Evolutionary conservation across 1,140 invertebrate genomes (phyloP).

Genomic region (Drosophila equinoxialis): DNA sequence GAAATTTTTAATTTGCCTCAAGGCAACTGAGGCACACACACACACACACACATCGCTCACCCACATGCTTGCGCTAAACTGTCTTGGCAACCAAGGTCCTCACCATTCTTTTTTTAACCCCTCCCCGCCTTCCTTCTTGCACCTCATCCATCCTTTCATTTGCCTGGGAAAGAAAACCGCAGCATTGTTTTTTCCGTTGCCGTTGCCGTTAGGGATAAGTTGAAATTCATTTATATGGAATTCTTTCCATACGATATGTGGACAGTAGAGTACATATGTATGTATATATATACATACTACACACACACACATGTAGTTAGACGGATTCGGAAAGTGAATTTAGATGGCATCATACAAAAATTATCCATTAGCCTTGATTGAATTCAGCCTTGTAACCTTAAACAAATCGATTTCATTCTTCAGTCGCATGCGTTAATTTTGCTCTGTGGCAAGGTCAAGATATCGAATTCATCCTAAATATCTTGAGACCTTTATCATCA

Average conservation of each 20-base stretch:
- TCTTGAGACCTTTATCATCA: no score
- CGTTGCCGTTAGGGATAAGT: conserved; percentile 5
- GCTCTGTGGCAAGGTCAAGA: no score
- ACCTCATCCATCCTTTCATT: neutral
- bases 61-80: conserved; percentile 27
- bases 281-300: no score
- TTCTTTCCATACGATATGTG: conserved; percentile 12
- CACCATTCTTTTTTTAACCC: neutral
- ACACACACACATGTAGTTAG: no score
- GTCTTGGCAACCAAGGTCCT: conserved; percentile 57
- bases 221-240: conserved; percentile 24
- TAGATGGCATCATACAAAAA: no score
- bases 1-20: conserved; percentile 81
- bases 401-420: no score
- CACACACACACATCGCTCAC: conserved; percentile 24
- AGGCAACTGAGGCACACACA: conserved; percentile 50
- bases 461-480: no score
- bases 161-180: conserved; percentile 22
- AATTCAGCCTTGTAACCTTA: no score
- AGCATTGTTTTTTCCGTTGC: conserved; percentile 57
- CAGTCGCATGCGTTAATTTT: no score
- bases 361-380: no score
- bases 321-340: no score
- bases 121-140: no score
- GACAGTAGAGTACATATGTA: neutral